Conservation (phyloP, 2,113 vertebrate genomes). For the Pachyramphus minor region DNA sequence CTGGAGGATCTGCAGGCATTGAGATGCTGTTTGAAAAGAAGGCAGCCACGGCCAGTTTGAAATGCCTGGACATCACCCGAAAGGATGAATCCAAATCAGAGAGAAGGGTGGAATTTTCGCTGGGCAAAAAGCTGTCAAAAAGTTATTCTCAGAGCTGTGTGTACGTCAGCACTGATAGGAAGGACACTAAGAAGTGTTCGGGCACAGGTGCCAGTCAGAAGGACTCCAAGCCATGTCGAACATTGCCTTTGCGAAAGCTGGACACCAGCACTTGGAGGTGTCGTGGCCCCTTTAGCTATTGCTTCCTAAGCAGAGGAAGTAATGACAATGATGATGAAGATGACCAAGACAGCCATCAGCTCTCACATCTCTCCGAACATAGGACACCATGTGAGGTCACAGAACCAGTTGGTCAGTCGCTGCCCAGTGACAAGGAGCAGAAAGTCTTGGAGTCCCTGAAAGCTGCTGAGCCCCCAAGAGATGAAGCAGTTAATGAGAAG, state of each 20-base stretch:
- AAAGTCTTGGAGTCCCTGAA: constrained; percentile 44
- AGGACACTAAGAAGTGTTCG: constrained; percentile 68
- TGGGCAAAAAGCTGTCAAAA: constrained; percentile 83
- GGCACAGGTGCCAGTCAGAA: constrained; percentile 75
- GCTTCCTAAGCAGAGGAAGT: constrained; percentile 79
- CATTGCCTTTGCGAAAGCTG: constrained; percentile 76
- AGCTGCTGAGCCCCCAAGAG: constrained; percentile 23
- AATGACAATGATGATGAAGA: constrained; percentile 83
- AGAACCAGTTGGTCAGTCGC: neutral
- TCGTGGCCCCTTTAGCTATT: constrained; percentile 84
- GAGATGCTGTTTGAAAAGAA: constrained; percentile 82
- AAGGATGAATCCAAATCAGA: constrained; percentile 72
- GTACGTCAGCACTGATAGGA: constrained; percentile 65
- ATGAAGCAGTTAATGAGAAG: constrained; percentile 64
- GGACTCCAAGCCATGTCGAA: constrained; percentile 82
- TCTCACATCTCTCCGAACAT: constrained; percentile 62
- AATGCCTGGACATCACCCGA: constrained; percentile 66
- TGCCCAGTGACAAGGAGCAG: constrained; percentile 38
- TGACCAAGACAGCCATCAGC: constrained; percentile 61
- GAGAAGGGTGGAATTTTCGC: constrained; percentile 73
- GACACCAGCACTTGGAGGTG: constrained; percentile 82
- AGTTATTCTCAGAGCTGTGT: constrained; percentile 84
- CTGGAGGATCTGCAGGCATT: constrained; percentile 75
- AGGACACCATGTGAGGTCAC: constrained; percentile 7
- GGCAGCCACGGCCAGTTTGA: constrained; percentile 76